These are phyloP conservation scores for Euplexia lucipara DNA, from an alignment of 2,888 invertebrate genomes.

Conservation along the genomic window DNA sequence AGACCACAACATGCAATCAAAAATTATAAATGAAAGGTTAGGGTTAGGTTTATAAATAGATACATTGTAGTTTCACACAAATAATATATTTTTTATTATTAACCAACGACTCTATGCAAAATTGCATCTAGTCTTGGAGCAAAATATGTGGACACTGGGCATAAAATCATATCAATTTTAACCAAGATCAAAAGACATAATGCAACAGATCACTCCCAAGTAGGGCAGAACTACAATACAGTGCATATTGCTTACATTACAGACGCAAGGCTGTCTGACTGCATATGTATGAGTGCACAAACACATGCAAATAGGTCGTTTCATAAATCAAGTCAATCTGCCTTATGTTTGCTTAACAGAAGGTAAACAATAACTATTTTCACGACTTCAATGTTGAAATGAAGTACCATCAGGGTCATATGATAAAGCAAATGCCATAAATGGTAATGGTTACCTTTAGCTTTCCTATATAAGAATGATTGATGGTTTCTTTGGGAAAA, in stretches of 20 bases:
- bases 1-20: too few species aligned
- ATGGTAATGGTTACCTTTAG: slow-evolving; percentile 36
- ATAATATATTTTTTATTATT: too few species aligned
- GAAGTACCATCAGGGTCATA: slow-evolving; percentile 10
- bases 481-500: slow-evolving; percentile 49
- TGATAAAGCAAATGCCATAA: slow-evolving; percentile 38
- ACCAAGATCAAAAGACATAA: slow-evolving; percentile 26
- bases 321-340: slow-evolving; percentile 53
- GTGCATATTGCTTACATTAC: slow-evolving; percentile 58
- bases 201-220: slow-evolving; percentile 37
- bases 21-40: too few species aligned
- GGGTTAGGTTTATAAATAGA: too few species aligned
- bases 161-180: slow-evolving; percentile 7
- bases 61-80: too few species aligned
- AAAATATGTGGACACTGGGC: not conserved
- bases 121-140: not conserved
- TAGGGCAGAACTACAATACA: slow-evolving; percentile 51
- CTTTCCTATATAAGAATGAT: slow-evolving; percentile 45
- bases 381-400: slow-evolving; percentile 46
- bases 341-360: slow-evolving; percentile 34
- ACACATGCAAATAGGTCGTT: slow-evolving; percentile 55
- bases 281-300: slow-evolving; percentile 59
- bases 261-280: slow-evolving; percentile 58
- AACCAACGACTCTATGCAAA: not conserved
- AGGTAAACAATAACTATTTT: slow-evolving; percentile 52